These are phyloP conservation scores for Quadroppia sp. DNA, from an alignment of 2,888 invertebrate species.

Conservation along the genomic window DNA sequence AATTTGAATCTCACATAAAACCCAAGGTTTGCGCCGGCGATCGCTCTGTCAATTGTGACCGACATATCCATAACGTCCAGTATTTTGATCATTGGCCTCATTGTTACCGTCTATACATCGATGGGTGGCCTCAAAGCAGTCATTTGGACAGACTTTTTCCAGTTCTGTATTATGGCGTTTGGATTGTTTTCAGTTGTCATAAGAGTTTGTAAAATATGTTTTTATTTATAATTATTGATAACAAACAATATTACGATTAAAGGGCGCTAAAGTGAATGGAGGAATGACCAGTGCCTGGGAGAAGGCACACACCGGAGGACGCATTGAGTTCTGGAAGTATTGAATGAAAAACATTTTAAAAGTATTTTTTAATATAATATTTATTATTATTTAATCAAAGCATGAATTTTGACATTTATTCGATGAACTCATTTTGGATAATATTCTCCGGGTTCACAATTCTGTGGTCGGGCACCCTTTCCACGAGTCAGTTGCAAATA, in stretches of 20 bases:
- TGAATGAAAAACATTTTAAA: background rate
- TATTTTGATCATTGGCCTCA: conserved; percentile 1
- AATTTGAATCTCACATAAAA: background rate
- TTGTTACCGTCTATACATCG: conserved; percentile 19
- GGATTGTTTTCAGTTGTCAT: conserved; percentile 4
- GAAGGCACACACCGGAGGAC: background rate
- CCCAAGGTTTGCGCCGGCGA: conserved; percentile 4
- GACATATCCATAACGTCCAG: background rate
- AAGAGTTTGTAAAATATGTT: background rate
- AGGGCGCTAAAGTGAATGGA: conserved; percentile 15
- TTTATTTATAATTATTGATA: background rate
- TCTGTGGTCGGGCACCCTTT: background rate
- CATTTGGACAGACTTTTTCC: conserved; percentile 25
- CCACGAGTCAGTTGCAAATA: conserved; percentile 11
- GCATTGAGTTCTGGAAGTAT: conserved; percentile 35
- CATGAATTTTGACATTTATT: conserved; percentile 28
- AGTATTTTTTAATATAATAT: background rate
- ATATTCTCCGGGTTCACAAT: background rate
- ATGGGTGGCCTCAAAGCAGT: conserved; percentile 31
- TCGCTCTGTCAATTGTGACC: conserved; percentile 18
- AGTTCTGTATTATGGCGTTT: conserved; percentile 5
- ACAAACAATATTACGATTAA: background rate
- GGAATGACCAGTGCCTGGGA: conserved; percentile 6
- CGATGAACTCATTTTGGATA: conserved; percentile 18
- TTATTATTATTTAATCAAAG: background rate